Evolutionary conservation across 2,888 invertebrate species (phyloP), one percentile per base, ranked within the genome.

Genomic region (Tiphia femorata): DNA sequence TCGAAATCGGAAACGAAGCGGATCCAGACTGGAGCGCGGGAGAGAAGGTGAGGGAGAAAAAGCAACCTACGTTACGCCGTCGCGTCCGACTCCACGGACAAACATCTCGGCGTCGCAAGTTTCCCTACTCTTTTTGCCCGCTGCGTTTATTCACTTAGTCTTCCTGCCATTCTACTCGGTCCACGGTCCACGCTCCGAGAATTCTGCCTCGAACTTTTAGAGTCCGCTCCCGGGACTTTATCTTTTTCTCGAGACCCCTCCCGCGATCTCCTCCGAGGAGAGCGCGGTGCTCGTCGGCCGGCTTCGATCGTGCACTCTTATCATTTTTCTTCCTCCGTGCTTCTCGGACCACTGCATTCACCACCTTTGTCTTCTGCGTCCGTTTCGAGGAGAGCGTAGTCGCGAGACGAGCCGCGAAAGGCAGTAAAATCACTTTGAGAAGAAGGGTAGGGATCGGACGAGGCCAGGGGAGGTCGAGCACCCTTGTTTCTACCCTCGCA

Each of bases 31-130:
- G 33, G 14, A 33, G 12, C 33, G 35, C 6, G 20, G 47, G 20
- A 33, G 10, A 25, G 16, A 21, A 7, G 5, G 16, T 54, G 0
- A n/a, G 16, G 38, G 8, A 10, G 38, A 49, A 54, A 50, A 56
- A 52, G 14, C 27, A 44, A 27, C 21, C 16, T 25, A n/a, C n/a
- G n/a, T n/a, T n/a, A n/a, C 44, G 19, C 16, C 21, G 49, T 48
- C 46, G 52, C 46, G 49, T 23, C 46, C 43, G 14, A 42, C 35
- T 63, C 27, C 27, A 54, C 33, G 16, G 51, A 51, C 57, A 64
- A 59, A 49, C 52, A 47, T 58, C 46, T 52, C 46, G 54, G 64
- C 57, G 58, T 64, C 57, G 33, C 50, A n/a, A 64, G 48, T 53
- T 59, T 48, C 19, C 5, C 23, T 20, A 5, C 35, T n/a, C 40